Evolutionary conservation across 2,888 invertebrate species (phyloP), one percentile per base, ranked within the genome.

Genomic region (Caradrina clavipalpis): DNA sequence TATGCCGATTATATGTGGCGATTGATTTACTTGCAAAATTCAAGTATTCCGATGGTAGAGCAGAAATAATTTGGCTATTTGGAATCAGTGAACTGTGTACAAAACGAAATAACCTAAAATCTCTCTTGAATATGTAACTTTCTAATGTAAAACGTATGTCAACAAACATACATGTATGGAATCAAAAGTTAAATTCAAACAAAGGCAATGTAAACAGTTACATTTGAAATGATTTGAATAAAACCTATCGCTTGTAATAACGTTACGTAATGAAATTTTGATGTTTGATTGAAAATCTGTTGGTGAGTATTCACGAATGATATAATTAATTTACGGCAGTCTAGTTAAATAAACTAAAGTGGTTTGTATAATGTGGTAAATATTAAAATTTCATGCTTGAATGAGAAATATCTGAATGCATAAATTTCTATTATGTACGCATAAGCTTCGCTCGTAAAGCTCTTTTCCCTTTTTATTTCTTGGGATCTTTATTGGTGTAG

Each of bases 181-280:
- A 53, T 51, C 22, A 66, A 66, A 51, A 45, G 17, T 57, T 19
- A n/a, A 45, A 47, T 67, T 57, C 13, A 66, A 57, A 57, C 35
- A 69, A 53, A 57, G n/a, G 10, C 45, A 69, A 58, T 54, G n/a
- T 45, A 67, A 47, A 67, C 22, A 54, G 45, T 35, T 7, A 35
- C 35, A 64, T n/a, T n/a, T n/a, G n/a, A n/a, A n/a, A n/a, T n/a
- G n/a, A n/a, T 39, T 55, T 49, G 13, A 47, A 26, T 31, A 31
- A 49, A 47, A 49, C 31, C 31, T 26, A 31, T 17, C n/a, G n/a
- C 47, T 31, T 19, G 31, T 26, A 59, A 59, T 49, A 31, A 59
- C 31, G 49, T 19, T 53, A 49, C 39, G 21, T 59, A 60, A 59
- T 47, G 8, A 21, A 69, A 54, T 69, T 17, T 35, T 22, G 8